Base-by-base conservation (phyloP, 2,797 vertebrate species). In the Leptatherina wallacei region DNA sequence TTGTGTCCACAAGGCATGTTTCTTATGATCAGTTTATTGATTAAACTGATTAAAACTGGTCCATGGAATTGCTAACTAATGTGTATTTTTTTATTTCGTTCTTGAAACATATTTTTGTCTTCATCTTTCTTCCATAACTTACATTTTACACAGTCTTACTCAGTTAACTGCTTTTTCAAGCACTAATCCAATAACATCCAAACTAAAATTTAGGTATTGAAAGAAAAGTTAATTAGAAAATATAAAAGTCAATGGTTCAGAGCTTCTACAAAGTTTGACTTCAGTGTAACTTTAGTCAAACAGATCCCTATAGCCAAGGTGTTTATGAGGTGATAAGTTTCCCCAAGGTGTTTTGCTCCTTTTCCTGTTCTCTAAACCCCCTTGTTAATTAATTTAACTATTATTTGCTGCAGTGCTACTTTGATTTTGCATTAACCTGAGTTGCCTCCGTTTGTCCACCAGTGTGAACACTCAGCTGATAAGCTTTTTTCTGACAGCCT, bases 381-480 rank as follows among this genome's bases (percentile, higher is more conserved):
- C 69, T 60, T 87, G 81, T 84, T 90, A 18, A 80, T 84, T 83
- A 81, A 71, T 85, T 81, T 59, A 71, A 40, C 56, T 24, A 32
- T 30, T 27, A 14, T 4, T 80, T 75, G 64, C 52, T 57, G 9
- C 3, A 8, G 51, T 71, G 85, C 90, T 86, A 70, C 55, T 79
- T 22, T 47, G 81, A 61, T 32, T 1, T 40, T 75, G 70, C 83
- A 78, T 9, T 57, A 2, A 36, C 22, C 62, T 36, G 65, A 54
- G 42, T 29, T 74, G 56, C 68, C 29, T 60, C 47, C n/a, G 49
- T 49, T 30, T 73, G 64, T 78, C 65, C 47, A 33, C 47, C 65
- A 7, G 64, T 62, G 61, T 59, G 49, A 60, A 40, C 18, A 9
- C 32, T 69, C 55, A 29, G 64, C 42, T 85, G 70, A 80, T 55